A percentile compares a stretch with the other conserved stretches of the same genome.
These are phyloP conservation scores for Pygmarrhopalites habei DNA, from an alignment of 1,140 invertebrate genomes.

Conservation along the genomic window DNA sequence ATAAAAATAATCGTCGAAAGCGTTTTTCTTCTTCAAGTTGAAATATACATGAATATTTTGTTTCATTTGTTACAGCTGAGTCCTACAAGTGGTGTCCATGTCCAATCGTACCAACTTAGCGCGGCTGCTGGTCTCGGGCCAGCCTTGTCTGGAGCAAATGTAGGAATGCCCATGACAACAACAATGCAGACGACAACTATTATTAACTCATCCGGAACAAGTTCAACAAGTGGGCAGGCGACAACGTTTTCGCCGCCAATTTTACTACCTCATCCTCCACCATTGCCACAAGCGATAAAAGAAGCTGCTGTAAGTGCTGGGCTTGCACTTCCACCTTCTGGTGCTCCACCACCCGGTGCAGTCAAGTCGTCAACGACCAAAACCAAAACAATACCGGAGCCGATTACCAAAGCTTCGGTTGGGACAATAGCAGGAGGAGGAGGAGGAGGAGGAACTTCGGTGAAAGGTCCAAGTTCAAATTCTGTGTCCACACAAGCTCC, in stretches of 20 bases:
- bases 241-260: background rate
- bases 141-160: background rate
- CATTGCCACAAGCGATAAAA: background rate
- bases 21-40: too few species aligned
- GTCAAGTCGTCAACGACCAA: constrained; percentile 16
- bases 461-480: background rate
- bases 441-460: background rate
- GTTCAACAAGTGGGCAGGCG: background rate
- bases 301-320: constrained; percentile 24
- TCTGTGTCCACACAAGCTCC: background rate
- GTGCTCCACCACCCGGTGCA: constrained; percentile 29
- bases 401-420: background rate
- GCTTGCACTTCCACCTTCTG: constrained; percentile 19
- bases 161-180: constrained; percentile 14
- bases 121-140: background rate
- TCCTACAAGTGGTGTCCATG: constrained; percentile 28
- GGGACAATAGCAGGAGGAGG: background rate
- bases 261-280: constrained; percentile 4
- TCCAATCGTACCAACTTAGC: constrained; percentile 32
- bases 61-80: constrained; percentile 14
- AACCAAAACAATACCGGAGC: background rate
- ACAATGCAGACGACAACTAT: constrained; percentile 37
- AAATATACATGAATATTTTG: too few species aligned
- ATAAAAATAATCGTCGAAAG: too few species aligned
- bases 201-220: background rate